Percentiles rank a stretch among this genome's conserved stretches.
These are phyloP conservation scores for Hoplodrina blanda DNA, from an alignment of 2,888 invertebrate genomes.

Conservation along the genomic window DNA sequence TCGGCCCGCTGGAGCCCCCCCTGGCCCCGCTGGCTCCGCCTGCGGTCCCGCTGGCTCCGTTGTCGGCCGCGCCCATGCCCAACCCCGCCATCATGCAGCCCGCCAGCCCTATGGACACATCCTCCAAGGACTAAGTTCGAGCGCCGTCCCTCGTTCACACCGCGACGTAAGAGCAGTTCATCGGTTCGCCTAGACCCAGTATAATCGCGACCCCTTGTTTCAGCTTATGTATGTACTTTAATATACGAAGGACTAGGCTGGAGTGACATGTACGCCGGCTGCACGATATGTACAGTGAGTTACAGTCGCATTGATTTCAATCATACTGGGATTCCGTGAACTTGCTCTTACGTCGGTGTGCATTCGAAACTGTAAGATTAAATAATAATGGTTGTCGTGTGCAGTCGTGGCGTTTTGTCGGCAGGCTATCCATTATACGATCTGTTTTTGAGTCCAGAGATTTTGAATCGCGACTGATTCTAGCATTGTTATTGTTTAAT, in stretches of 20 bases:
- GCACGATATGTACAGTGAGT: slow-evolving; percentile 34
- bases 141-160: slow-evolving; percentile 12
- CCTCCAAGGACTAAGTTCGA: slow-evolving; percentile 90
- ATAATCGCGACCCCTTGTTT: slow-evolving; percentile 15
- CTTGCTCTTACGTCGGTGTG: slow-evolving; percentile 45
- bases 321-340: slow-evolving; percentile 25
- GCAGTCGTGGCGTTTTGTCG: slow-evolving; percentile 43
- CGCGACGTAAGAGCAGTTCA: slow-evolving; percentile 28
- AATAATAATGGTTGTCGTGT: slow-evolving; percentile 51
- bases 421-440: slow-evolving; percentile 37
- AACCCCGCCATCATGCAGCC: slow-evolving; percentile 86
- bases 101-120: slow-evolving; percentile 94
- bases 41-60: slow-evolving; percentile 68
- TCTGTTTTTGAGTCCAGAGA: slow-evolving; percentile 19
- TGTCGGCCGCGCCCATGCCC: slow-evolving; percentile 52
- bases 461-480: slow-evolving; percentile 30
- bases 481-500: slow-evolving; percentile 59
- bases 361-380: slow-evolving; percentile 40
- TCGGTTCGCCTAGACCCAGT: slow-evolving; percentile 11
- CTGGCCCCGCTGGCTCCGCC: slow-evolving; percentile 32
- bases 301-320: slow-evolving; percentile 39
- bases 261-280: slow-evolving; percentile 6
- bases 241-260: slow-evolving; percentile 27
- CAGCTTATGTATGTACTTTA: slow-evolving; percentile 36
- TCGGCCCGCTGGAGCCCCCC: slow-evolving; percentile 92